These are phyloP conservation scores for Drosophila takahashii DNA, from an alignment of 1,140 invertebrate genomes.

Conservation along the genomic window DNA sequence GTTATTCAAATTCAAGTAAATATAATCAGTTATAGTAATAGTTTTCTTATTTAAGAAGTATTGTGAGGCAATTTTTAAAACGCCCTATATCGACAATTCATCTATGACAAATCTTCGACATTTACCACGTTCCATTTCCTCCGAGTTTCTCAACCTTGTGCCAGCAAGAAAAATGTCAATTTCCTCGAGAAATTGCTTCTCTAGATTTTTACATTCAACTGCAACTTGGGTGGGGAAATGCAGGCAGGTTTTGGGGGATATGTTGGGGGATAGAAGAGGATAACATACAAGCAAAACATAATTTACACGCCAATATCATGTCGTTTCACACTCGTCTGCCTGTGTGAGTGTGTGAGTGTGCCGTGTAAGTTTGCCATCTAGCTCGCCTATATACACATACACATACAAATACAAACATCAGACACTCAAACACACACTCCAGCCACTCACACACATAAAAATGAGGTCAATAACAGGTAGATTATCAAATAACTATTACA, in stretches of 20 bases:
- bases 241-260: neutral
- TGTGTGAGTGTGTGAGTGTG: conserved; percentile 1
- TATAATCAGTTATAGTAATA: too few species aligned
- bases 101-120: conserved; percentile 8
- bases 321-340: conserved; percentile 31
- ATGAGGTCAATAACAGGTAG: conserved; percentile 82
- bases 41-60: neutral
- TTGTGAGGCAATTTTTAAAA: neutral
- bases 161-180: conserved; percentile 32
- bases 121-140: conserved; percentile 8
- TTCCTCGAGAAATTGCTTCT: conserved; percentile 26
- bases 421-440: conserved; percentile 4
- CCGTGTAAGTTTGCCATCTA: conserved; percentile 19
- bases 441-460: conserved; percentile 55
- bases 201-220: conserved; percentile 37
- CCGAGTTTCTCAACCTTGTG: conserved; percentile 12
- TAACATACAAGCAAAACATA: conserved; percentile 64
- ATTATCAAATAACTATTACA: conserved; percentile 83
- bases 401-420: conserved; percentile 52
- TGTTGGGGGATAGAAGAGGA: conserved; percentile 16
- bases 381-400: conserved; percentile 27
- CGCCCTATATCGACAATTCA: neutral
- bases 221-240: conserved; percentile 5
- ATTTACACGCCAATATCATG: conserved; percentile 68
- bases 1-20: neutral